Conservation (phyloP, 2,888 invertebrate species). For the Lepidochrysops patricia region DNA sequence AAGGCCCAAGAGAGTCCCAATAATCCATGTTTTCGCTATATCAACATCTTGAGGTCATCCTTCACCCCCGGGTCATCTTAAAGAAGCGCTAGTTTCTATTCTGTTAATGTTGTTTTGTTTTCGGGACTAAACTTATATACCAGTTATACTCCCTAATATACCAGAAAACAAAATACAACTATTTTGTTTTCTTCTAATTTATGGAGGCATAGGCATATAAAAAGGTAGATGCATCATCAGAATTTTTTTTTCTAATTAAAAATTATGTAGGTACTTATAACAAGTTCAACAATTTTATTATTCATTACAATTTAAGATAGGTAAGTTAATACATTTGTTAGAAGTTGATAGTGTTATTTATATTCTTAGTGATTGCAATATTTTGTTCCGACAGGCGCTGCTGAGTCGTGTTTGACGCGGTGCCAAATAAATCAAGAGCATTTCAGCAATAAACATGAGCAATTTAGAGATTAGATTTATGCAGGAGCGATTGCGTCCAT, state of each 20-base stretch:
- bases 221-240: too few relatives aligned
- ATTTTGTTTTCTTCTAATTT: neutral
- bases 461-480: slow-evolving; percentile 24
- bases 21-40: slow-evolving; percentile 56
- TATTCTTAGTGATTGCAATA: neutral
- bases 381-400: slow-evolving; percentile 29
- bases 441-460: slow-evolving; percentile 17
- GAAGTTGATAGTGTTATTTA: neutral
- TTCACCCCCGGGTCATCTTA: slow-evolving; percentile 24
- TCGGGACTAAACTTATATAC: too few relatives aligned
- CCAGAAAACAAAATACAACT: too few relatives aligned
- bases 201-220: too few relatives aligned
- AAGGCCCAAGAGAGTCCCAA: slow-evolving; percentile 40
- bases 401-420: slow-evolving; percentile 28
- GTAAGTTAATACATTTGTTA: neutral
- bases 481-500: slow-evolving; percentile 39
- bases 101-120: too few relatives aligned
- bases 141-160: too few relatives aligned
- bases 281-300: too few relatives aligned
- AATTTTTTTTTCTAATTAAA: too few relatives aligned
- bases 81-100: slow-evolving; percentile 11
- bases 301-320: too few relatives aligned
- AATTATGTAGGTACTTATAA: too few relatives aligned
- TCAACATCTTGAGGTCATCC: slow-evolving; percentile 26
- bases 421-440: slow-evolving; percentile 30